Conservation (phyloP, 2,113 vertebrate species). For the Zootoca vivipara region DNA sequence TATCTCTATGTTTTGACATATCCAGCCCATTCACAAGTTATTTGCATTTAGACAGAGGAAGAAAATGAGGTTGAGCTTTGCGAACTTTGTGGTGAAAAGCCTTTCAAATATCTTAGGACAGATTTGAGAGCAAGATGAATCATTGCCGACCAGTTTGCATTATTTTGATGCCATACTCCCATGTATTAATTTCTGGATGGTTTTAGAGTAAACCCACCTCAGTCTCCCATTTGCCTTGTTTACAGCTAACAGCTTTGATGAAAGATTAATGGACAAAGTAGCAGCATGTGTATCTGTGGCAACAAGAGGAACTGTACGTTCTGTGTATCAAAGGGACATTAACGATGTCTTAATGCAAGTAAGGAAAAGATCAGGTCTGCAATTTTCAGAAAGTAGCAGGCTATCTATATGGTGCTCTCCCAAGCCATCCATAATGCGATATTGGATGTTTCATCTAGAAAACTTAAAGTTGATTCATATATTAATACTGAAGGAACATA, state of each 20-base stretch:
- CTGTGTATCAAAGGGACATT: slow-evolving; percentile 39
- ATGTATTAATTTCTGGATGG: slow-evolving; percentile 16
- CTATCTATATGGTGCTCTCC: too few species aligned
- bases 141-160: slow-evolving; percentile 30
- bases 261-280: slow-evolving; percentile 44
- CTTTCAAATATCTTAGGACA: slow-evolving; percentile 25
- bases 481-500: background rate
- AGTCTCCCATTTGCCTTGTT: slow-evolving; percentile 22
- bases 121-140: slow-evolving; percentile 49
- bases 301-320: slow-evolving; percentile 43
- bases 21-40: slow-evolving; percentile 14
- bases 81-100: slow-evolving; percentile 23
- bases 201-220: slow-evolving; percentile 33
- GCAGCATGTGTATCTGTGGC: slow-evolving; percentile 34
- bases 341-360: slow-evolving; percentile 36
- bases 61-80: rapidly evolving
- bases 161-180: slow-evolving; percentile 10
- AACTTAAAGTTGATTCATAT: background rate
- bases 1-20: slow-evolving; percentile 25
- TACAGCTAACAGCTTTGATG: slow-evolving; percentile 41
- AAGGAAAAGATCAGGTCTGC: slow-evolving; percentile 10
- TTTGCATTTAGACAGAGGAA: slow-evolving; percentile 33
- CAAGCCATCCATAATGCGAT: background rate
- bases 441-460: background rate
- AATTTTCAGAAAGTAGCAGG: background rate